Evolutionary conservation across 2,888 invertebrate genomes (phyloP).

Genomic region (Acronicta psi): DNA sequence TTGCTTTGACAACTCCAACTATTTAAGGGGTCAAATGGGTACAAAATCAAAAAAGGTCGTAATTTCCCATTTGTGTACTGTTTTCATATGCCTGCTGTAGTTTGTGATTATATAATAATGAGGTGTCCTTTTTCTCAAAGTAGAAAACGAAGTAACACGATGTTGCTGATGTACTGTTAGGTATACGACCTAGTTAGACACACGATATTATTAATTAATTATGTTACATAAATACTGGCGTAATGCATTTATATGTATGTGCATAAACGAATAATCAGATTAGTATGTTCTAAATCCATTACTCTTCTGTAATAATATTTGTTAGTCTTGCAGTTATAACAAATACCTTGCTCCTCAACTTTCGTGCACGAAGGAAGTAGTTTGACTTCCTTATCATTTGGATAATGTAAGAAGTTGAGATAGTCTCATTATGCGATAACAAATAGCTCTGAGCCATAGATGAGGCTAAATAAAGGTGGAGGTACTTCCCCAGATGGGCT

Average conservation of each 20-base stretch:
- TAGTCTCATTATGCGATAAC: slow-evolving; percentile 45
- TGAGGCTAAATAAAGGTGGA: slow-evolving; percentile 13
- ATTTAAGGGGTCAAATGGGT: too few species aligned
- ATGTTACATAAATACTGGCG: background rate
- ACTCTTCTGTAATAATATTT: slow-evolving; percentile 1
- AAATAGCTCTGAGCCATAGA: slow-evolving; percentile 37
- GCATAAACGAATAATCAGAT: background rate
- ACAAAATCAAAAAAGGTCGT: background rate
- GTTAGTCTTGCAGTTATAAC: slow-evolving; percentile 39
- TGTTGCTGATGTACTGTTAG: background rate
- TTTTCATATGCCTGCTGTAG: background rate
- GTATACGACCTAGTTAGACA: slow-evolving; percentile 5
- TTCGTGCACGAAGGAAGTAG: slow-evolving; percentile 51
- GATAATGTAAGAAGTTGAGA: slow-evolving; percentile 60
- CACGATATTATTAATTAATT: background rate
- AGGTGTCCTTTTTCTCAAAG: background rate
- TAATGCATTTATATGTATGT: background rate
- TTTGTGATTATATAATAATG: background rate
- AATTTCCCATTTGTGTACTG: background rate
- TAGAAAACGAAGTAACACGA: slow-evolving; percentile 1
- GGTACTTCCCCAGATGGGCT: too few species aligned
- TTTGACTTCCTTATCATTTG: slow-evolving; percentile 62
- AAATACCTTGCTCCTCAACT: slow-evolving; percentile 56
- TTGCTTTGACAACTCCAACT: too few species aligned
- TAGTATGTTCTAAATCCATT: slow-evolving; percentile 4